A percentile compares a stretch with the other conserved stretches of the same genome.
Conservation (phyloP, 2,113 vertebrate genomes). For the Elgaria multicarinata region DNA sequence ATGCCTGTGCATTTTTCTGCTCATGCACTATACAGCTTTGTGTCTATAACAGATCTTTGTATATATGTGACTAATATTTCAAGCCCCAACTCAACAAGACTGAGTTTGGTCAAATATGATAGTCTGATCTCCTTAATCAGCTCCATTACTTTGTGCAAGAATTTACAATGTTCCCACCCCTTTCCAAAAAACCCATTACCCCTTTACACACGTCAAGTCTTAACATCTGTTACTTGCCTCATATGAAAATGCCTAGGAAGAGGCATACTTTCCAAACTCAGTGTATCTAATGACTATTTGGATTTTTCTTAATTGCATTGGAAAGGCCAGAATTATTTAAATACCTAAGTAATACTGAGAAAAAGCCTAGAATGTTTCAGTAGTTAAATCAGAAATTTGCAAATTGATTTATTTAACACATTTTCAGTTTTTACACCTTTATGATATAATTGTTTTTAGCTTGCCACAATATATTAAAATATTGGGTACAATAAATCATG, state of each 20-base stretch:
- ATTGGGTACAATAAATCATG: slow-evolving; percentile 40
- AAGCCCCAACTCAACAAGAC: not conserved
- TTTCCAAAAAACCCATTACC: not conserved
- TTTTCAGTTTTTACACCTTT: not conserved
- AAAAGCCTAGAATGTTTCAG: not conserved
- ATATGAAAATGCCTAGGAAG: not conserved
- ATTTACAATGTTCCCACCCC: not conserved
- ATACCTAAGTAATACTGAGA: not conserved
- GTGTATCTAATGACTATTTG: not conserved
- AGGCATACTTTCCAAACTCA: not conserved
- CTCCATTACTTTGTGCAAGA: not conserved
- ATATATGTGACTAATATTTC: no score
- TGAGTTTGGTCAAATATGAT: not conserved
- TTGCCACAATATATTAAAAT: not conserved
- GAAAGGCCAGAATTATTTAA: not conserved
- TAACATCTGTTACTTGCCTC: not conserved
- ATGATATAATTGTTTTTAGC: slow-evolving; percentile 23
- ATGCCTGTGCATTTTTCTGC: not conserved
- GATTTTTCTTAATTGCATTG: not conserved
- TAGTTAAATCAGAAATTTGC: not conserved
- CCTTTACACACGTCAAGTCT: not conserved
- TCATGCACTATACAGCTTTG: not conserved
- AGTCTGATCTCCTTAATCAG: not conserved
- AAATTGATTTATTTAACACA: not conserved
- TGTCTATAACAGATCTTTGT: not conserved